These are phyloP conservation scores for Synaphobranchus kaupii DNA, from an alignment of 2,797 vertebrate genomes.

Conservation along the genomic window DNA sequence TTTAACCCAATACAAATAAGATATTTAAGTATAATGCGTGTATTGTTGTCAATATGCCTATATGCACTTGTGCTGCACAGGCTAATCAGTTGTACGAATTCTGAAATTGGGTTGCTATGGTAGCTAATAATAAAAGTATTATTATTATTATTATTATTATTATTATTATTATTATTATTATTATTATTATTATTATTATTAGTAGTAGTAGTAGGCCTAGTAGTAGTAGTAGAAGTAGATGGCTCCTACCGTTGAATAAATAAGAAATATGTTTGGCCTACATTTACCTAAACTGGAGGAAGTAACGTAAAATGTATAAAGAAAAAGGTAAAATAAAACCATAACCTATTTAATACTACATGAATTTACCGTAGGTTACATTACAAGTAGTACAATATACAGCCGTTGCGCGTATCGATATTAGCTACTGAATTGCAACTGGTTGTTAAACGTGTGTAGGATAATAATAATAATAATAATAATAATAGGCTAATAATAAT, in stretches of 20 bases:
- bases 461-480: too few relatives aligned
- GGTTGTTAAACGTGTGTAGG: not conserved
- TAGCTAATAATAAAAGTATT: not conserved
- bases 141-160: not conserved
- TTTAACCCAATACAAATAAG: not conserved
- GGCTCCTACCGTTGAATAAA: conserved; percentile 53
- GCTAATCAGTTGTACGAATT: not conserved
- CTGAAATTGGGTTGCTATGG: not conserved
- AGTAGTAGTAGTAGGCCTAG: not conserved
- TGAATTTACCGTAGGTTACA: not conserved
- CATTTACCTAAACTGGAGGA: too few relatives aligned
- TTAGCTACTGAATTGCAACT: not conserved
- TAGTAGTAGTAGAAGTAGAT: conserved; percentile 42
- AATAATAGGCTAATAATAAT: too few relatives aligned
- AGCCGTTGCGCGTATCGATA: not conserved
- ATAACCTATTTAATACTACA: not conserved
- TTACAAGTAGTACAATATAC: not conserved
- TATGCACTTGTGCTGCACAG: not conserved
- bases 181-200: not conserved
- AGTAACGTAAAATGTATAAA: too few relatives aligned
- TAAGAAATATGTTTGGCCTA: too few relatives aligned
- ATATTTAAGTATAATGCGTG: not conserved
- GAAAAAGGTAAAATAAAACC: not conserved
- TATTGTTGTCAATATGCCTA: not conserved
- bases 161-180: not conserved